These are phyloP conservation scores for Leucophenga montana DNA, from an alignment of 2,888 invertebrate genomes.

Conservation along the genomic window DNA sequence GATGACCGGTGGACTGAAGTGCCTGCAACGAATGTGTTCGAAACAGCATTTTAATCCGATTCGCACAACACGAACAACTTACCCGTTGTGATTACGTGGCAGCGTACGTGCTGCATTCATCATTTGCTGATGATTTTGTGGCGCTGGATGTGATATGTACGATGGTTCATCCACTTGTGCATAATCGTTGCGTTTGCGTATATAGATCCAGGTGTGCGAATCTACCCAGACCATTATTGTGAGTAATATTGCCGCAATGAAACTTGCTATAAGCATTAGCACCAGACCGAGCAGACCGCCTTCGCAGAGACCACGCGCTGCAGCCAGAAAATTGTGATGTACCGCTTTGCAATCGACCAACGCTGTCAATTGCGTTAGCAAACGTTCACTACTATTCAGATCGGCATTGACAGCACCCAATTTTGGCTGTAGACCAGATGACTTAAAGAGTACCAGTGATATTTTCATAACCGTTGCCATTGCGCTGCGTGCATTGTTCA, in stretches of 20 bases:
- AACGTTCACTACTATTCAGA: conserved; percentile 83
- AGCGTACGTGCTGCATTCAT: conserved; percentile 74
- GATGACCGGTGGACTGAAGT: conserved; percentile 73
- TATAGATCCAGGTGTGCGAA: conserved; percentile 97
- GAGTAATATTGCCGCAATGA: conserved; percentile 90
- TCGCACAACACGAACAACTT: conserved; percentile 44
- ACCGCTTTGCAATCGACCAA: conserved; percentile 88
- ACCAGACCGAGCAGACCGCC: conserved; percentile 87
- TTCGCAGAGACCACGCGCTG: conserved; percentile 87
- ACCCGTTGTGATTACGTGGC: conserved; percentile 74
- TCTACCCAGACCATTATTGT: conserved; percentile 95
- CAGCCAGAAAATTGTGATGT: conserved; percentile 86
- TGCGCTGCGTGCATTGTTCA: conserved; percentile 74
- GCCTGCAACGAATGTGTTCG: conserved; percentile 57
- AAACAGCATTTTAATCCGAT: conserved; percentile 15
- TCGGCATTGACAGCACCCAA: conserved; percentile 85
- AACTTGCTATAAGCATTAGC: conserved; percentile 89
- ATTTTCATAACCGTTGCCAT: conserved; percentile 73
- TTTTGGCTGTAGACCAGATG: conserved; percentile 80
- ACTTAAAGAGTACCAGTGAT: conserved; percentile 72
- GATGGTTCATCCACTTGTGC: conserved; percentile 89
- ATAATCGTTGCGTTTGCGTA: conserved; percentile 88
- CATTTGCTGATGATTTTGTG: conserved; percentile 74
- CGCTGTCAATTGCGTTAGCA: conserved; percentile 80
- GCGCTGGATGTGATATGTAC: conserved; percentile 72